Evolutionary conservation across 2,113 vertebrate species (phyloP).

Genomic region (Daphoenositta chrysoptera): DNA sequence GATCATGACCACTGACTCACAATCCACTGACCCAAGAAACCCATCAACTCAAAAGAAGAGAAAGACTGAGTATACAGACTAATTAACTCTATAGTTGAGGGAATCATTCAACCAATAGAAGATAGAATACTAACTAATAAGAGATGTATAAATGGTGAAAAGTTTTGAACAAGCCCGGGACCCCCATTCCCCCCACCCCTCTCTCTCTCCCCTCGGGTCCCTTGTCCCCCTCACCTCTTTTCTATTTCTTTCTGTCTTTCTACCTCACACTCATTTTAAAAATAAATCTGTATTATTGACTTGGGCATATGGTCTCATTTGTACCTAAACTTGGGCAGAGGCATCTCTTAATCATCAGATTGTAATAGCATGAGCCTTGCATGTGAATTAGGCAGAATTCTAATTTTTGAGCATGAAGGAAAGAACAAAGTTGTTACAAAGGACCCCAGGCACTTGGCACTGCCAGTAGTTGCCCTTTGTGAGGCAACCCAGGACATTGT

Average conservation of each 20-base stretch:
- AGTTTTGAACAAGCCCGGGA: neutral
- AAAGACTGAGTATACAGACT: neutral
- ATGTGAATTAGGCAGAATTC: neutral
- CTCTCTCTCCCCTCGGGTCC: fast-evolving
- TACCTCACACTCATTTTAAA: neutral
- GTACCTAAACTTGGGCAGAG: neutral
- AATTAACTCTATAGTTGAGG: neutral
- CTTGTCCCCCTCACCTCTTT: neutral
- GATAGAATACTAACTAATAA: neutral
- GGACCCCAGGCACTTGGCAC: neutral
- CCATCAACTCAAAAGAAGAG: neutral
- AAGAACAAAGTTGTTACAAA: neutral
- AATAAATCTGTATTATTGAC: neutral
- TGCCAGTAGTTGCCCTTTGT: neutral
- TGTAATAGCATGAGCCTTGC: neutral
- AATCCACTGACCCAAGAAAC: neutral
- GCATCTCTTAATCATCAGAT: fast-evolving
- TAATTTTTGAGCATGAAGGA: neutral
- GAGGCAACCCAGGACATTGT: neutral
- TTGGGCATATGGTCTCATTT: neutral
- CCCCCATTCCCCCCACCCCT: no score
- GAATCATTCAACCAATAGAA: neutral
- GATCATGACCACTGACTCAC: fast-evolving
- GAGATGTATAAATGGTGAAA: neutral
- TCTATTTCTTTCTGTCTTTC: neutral